phyloP scores from a whole-genome alignment of 53 echinoderm and acorn worm genomes.

The Zoroaster sp. region DNA sequence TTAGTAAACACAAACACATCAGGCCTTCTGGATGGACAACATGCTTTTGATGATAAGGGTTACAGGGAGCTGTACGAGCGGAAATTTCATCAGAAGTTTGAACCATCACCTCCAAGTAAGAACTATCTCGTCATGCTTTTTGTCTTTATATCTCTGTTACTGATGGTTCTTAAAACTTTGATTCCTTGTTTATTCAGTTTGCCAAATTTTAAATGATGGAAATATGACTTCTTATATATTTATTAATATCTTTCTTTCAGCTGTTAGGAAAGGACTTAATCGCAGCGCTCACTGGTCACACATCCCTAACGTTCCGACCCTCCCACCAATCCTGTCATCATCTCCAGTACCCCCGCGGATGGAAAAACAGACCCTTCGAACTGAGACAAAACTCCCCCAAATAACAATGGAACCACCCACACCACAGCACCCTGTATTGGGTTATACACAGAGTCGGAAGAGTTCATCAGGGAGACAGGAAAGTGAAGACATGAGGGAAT shows the following conservation, averaged over 20 bases:
- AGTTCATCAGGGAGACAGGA: slow-evolving; percentile 30
- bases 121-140: background rate
- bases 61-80: slow-evolving; percentile 65
- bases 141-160: background rate
- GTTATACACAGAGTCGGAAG: background rate
- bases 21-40: slow-evolving; percentile 68
- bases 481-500: slow-evolving; percentile 42
- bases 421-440: slow-evolving; percentile 56
- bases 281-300: slow-evolving; percentile 7
- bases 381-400: slow-evolving; percentile 53
- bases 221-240: too few species aligned
- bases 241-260: too few species aligned
- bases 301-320: slow-evolving; percentile 57
- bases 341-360: background rate
- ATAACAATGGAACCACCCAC: slow-evolving; percentile 84
- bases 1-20: slow-evolving; percentile 80
- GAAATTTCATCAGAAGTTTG: background rate
- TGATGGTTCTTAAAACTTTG: background rate
- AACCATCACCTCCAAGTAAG: slow-evolving; percentile 38
- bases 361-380: slow-evolving; percentile 42
- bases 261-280: slow-evolving; percentile 29
- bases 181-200: background rate
- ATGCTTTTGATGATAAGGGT: slow-evolving; percentile 73
- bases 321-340: slow-evolving; percentile 76
- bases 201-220: too few species aligned